phyloP scores from a whole-genome alignment of 2,797 vertebrate species.

The Halcyon leucocephala region DNA sequence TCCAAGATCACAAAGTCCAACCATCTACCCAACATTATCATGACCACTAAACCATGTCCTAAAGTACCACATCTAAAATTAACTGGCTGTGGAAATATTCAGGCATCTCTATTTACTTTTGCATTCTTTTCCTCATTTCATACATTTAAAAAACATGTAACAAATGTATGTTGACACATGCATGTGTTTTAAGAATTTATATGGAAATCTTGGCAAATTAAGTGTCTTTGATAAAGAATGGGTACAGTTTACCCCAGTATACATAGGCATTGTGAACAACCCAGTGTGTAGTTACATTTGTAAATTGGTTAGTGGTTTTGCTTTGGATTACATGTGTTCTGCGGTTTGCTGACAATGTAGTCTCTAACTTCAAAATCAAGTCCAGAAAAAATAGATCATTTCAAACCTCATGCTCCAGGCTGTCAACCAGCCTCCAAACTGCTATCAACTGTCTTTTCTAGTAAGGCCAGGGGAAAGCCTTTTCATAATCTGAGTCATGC shows the following conservation, averaged over 20 bases:
- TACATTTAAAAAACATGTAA: not conserved
- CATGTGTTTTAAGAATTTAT: not conserved
- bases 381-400: constrained; percentile 34
- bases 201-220: not conserved
- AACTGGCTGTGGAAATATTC: not conserved
- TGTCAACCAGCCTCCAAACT: constrained; percentile 18
- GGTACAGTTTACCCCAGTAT: not conserved
- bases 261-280: not conserved
- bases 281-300: not conserved
- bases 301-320: not conserved
- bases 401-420: not conserved
- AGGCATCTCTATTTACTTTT: not conserved
- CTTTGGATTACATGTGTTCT: not conserved
- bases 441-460: not conserved
- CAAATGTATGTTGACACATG: rapidly evolving
- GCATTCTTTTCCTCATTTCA: not conserved
- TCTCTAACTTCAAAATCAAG: not conserved
- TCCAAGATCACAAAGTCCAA: too few relatives aligned
- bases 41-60: too few relatives aligned
- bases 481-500: not conserved
- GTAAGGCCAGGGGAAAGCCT: not conserved
- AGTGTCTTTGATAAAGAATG: not conserved
- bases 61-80: not conserved
- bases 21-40: too few relatives aligned
- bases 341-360: not conserved